Conservation (phyloP, 2,113 vertebrate species). For the Odocoileus virginianus region DNA sequence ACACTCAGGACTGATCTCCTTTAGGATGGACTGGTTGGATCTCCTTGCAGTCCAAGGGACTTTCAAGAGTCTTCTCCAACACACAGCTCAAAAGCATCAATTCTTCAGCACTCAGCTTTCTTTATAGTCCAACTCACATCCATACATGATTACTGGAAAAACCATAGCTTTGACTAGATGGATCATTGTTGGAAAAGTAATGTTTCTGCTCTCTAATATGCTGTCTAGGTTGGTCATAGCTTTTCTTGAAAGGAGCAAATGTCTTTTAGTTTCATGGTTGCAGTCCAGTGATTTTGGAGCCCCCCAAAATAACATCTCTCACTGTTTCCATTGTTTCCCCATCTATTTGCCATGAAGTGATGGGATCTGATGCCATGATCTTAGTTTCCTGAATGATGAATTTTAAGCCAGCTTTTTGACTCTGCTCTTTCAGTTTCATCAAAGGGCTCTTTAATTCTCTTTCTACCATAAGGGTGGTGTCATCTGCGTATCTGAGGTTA, state of each 20-base stretch:
- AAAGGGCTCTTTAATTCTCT: neutral
- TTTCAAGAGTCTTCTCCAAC: neutral
- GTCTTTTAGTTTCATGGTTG: neutral
- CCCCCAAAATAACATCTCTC: neutral
- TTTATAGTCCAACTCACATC: neutral
- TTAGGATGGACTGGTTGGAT: neutral
- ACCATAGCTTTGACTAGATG: neutral
- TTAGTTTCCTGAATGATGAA: neutral
- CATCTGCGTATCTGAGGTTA: neutral
- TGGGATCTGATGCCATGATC: accelerated
- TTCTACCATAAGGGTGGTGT: neutral
- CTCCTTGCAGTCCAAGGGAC: neutral
- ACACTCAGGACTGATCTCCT: neutral
- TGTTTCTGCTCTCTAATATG: neutral
- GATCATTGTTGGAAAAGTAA: neutral
- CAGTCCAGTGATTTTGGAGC: neutral
- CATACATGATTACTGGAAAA: neutral
- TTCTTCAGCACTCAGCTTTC: neutral
- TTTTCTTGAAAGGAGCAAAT: neutral
- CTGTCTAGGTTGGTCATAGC: neutral
- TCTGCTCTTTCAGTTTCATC: neutral
- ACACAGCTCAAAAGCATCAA: neutral
- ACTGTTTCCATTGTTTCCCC: neutral
- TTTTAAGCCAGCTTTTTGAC: neutral
- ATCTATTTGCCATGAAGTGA: neutral